Conservation (phyloP, 2,888 invertebrate genomes). For the Sisyra nigra region DNA sequence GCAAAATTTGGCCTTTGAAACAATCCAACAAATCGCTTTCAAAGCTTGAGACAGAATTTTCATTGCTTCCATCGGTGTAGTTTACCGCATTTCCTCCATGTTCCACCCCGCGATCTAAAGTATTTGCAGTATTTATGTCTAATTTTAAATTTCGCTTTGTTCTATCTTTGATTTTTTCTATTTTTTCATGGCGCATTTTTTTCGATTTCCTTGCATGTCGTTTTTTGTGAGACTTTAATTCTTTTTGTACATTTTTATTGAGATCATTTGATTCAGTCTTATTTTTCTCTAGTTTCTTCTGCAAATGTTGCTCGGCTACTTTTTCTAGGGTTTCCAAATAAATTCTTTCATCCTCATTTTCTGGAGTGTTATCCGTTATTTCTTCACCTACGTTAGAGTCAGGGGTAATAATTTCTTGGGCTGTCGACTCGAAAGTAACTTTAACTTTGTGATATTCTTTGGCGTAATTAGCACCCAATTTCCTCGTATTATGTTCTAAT, state of each 20-base stretch:
- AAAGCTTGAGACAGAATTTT: constrained; percentile 66
- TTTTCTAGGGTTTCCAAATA: constrained; percentile 2
- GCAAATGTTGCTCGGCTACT: constrained; percentile 6
- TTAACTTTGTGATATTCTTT: constrained; percentile 33
- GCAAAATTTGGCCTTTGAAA: constrained; percentile 58
- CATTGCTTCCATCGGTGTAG: constrained; percentile 31
- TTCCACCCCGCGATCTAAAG: constrained; percentile 55
- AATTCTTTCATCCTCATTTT: constrained; percentile 1
- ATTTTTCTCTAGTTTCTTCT: constrained; percentile 12
- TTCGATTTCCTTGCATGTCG: constrained; percentile 12
- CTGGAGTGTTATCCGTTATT: constrained; percentile 8
- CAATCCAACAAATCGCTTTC: constrained; percentile 61
- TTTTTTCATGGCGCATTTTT: constrained; percentile 11
- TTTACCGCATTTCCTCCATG: constrained; percentile 61
- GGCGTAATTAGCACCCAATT: constrained; percentile 40
- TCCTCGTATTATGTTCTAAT: constrained; percentile 49
- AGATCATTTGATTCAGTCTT: too few species aligned
- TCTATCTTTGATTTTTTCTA: constrained; percentile 7
- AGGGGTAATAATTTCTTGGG: constrained; percentile 24
- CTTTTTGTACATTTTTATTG: constrained; percentile 2
- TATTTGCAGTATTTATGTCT: constrained; percentile 11
- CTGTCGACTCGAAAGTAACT: constrained; percentile 41
- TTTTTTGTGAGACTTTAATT: constrained; percentile 10
- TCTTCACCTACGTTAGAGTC: background rate
- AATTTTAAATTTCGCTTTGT: constrained; percentile 25